phyloP scores from a whole-genome alignment of 1,140 invertebrate species.

The Amphibalanus amphitrite region DNA sequence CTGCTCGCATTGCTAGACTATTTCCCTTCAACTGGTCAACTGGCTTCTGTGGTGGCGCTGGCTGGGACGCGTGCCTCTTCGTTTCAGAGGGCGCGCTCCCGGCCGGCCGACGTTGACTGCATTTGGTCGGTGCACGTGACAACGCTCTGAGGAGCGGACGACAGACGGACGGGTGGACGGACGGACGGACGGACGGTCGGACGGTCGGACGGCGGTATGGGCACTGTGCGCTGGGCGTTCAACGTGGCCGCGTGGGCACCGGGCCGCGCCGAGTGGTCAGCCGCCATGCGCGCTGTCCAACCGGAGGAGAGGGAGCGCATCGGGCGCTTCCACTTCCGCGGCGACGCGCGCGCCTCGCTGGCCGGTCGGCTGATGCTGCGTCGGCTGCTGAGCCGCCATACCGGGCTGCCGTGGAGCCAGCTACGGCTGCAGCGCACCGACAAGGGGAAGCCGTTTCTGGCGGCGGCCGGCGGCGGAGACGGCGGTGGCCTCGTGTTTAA shows the following conservation, averaged over 20 bases:
- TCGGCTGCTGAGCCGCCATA: conserved; percentile 21
- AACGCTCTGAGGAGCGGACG: no score
- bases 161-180: no score
- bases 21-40: no score
- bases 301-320: conserved; percentile 70
- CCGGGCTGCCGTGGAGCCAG: not conserved
- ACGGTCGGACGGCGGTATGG: no score
- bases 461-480: conserved; percentile 25
- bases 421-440: not conserved
- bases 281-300: conserved; percentile 56
- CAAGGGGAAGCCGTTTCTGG: conserved; percentile 44
- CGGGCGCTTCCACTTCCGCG: conserved; percentile 59
- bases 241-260: conserved; percentile 61
- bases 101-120: no score
- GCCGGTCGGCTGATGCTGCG: conserved; percentile 44
- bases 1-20: no score
- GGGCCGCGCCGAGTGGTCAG: conserved; percentile 45
- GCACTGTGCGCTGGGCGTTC: conserved; percentile 57
- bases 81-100: no score
- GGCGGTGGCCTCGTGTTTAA: conserved; percentile 46
- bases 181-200: no score
- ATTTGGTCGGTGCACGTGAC: no score
- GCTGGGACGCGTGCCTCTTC: no score
- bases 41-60: no score
- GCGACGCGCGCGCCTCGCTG: conserved; percentile 69